phyloP scores from a whole-genome alignment of 2,797 vertebrate species.

The Lepus townsendii region DNA sequence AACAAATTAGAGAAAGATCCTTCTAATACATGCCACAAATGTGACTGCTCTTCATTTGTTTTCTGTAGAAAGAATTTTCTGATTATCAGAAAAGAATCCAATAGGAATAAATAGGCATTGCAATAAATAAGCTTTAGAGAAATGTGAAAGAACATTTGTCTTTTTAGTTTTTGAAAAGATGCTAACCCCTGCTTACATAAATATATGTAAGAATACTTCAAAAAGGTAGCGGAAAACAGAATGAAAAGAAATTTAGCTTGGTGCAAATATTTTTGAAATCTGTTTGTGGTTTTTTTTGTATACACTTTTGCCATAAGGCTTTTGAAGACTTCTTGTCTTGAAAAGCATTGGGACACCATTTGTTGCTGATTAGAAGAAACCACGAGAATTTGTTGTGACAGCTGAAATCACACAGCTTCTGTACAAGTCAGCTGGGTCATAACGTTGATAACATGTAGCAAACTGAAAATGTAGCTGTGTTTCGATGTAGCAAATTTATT shows the following conservation, averaged over 20 bases:
- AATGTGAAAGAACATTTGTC: not conserved
- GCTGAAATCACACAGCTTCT: not conserved
- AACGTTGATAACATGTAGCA: not conserved
- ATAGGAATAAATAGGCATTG: not conserved
- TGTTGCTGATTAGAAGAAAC: no score
- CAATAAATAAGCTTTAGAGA: not conserved
- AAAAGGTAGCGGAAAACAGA: no score
- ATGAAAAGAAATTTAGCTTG: no score
- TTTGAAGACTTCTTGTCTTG: no score
- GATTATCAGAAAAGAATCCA: not conserved
- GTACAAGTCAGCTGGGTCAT: not conserved
- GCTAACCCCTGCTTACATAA: not conserved
- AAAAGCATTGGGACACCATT: no score
- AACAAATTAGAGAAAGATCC: not conserved
- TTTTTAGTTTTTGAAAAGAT: conserved; percentile 29
- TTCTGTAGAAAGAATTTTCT: not conserved
- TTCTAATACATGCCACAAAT: not conserved
- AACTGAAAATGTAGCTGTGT: not conserved
- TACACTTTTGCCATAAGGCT: no score
- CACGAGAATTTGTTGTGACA: not conserved
- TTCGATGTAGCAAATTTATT: conserved; percentile 24
- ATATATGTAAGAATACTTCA: no score
- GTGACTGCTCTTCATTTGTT: not conserved
- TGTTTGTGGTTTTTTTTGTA: no score
- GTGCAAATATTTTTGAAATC: no score